Conservation (phyloP, 2,888 invertebrate species). For the Parnassius orleans region DNA sequence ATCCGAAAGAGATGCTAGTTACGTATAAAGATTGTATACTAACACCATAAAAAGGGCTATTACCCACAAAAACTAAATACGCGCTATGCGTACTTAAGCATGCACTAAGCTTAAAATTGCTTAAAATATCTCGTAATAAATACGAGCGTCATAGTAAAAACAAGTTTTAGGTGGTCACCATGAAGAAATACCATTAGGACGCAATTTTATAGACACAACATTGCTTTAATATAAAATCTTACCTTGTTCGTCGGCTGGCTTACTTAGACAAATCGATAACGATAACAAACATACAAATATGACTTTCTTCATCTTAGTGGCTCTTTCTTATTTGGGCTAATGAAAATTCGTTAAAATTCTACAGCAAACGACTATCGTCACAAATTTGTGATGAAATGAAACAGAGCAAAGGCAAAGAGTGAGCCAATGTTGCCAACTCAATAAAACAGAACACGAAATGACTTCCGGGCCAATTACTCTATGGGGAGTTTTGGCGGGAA, state of each 20-base stretch:
- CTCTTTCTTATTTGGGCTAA: slow-evolving; percentile 20
- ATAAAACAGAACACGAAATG: too few relatives aligned
- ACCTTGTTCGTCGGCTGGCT: slow-evolving; percentile 45
- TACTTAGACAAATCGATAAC: slow-evolving; percentile 54
- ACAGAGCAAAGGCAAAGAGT: too few relatives aligned
- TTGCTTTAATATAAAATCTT: slow-evolving; percentile 39
- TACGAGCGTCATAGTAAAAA: slow-evolving; percentile 28
- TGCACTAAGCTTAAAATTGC: not conserved
- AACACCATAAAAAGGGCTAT: not conserved
- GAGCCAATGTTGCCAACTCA: too few relatives aligned
- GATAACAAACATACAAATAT: slow-evolving; percentile 63
- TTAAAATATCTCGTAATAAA: slow-evolving; percentile 23
- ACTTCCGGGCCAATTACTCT: too few relatives aligned
- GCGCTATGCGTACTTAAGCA: not conserved
- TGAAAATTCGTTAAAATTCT: slow-evolving; percentile 17
- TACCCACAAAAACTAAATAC: not conserved
- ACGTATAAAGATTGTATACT: not conserved
- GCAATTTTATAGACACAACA: slow-evolving; percentile 39
- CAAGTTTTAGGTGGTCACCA: slow-evolving; percentile 45
- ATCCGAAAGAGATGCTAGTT: not conserved
- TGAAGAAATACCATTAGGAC: slow-evolving; percentile 52
- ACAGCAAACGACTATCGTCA: slow-evolving; percentile 18
- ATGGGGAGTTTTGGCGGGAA: too few relatives aligned
- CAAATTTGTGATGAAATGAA: slow-evolving; percentile 22
- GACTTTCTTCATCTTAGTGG: slow-evolving; percentile 55